phyloP scores from a whole-genome alignment of 2,888 invertebrate species.

The Uloborus plumipes region DNA sequence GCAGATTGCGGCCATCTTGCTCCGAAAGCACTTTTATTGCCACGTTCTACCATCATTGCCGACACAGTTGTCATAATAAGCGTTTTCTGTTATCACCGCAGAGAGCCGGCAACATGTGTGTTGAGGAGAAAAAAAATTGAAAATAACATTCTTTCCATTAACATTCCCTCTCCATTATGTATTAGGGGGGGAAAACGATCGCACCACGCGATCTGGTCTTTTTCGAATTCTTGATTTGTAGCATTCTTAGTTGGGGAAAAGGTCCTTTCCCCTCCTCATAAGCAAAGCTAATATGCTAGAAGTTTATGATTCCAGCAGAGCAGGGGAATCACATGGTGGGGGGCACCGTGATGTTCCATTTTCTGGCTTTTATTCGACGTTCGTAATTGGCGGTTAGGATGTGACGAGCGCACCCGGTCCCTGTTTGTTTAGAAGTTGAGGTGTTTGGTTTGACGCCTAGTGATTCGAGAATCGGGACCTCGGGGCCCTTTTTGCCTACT shows the following conservation, averaged over 20 bases:
- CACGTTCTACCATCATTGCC: slow-evolving; percentile 23
- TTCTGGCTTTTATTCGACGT: slow-evolving; percentile 44
- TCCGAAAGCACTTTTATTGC: slow-evolving; percentile 34
- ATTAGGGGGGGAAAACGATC: slow-evolving; percentile 32
- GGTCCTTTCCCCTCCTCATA: background rate
- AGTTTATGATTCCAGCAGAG: slow-evolving; percentile 32
- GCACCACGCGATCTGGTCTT: slow-evolving; percentile 59
- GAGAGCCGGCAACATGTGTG: background rate
- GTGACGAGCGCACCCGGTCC: slow-evolving; percentile 39
- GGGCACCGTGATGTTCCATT: slow-evolving; percentile 43
- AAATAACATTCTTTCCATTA: slow-evolving; percentile 48
- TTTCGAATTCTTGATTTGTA: slow-evolving; percentile 41
- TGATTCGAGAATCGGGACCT: slow-evolving; percentile 35
- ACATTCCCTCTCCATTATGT: slow-evolving; percentile 60
- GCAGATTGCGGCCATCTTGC: too few species aligned
- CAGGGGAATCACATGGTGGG: slow-evolving; percentile 2
- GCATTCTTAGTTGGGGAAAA: slow-evolving; percentile 26
- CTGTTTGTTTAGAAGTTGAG: slow-evolving; percentile 56
- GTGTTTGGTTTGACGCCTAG: slow-evolving; percentile 62
- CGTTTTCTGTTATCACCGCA: slow-evolving; percentile 23
- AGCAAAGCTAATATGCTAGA: slow-evolving; percentile 39
- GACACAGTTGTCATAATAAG: slow-evolving; percentile 35
- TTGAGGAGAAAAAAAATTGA: background rate
- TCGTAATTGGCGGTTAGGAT: slow-evolving; percentile 53
- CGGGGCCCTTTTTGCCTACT: background rate